Percentiles rank a stretch among this genome's conserved stretches.
These are phyloP conservation scores for Lydus trimaculatus DNA, from an alignment of 2,888 invertebrate genomes.

Conservation along the genomic window DNA sequence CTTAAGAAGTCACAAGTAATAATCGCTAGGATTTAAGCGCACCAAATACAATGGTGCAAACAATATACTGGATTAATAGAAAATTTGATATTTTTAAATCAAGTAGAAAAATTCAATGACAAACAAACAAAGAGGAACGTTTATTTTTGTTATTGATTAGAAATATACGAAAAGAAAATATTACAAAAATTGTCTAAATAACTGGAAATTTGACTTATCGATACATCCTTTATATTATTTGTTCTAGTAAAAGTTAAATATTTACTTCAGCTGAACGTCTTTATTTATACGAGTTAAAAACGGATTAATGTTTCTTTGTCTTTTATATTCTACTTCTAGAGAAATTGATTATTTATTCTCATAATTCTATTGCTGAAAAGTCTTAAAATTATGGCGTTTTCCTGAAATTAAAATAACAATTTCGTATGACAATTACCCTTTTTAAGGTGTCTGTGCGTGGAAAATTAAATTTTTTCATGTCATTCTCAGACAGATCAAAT, in stretches of 20 bases:
- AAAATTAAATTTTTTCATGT: too few species aligned
- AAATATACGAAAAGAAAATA: not conserved
- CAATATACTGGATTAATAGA: not conserved
- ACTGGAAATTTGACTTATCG: not conserved
- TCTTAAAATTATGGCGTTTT: not conserved
- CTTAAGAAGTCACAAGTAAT: not conserved
- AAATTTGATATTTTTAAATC: too few species aligned
- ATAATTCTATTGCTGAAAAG: not conserved
- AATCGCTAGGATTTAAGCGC: not conserved
- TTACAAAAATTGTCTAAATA: not conserved
- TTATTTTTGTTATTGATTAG: not conserved
- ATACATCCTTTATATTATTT: not conserved
- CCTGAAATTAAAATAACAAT: not conserved
- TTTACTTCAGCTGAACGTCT: not conserved
- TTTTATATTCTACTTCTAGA: not conserved
- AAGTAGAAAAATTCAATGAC: not conserved
- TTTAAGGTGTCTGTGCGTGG: too few species aligned
- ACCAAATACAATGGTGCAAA: not conserved
- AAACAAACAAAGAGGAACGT: not conserved
- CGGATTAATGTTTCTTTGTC: not conserved
- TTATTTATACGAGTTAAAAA: not conserved
- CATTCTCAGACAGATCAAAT: too few species aligned
- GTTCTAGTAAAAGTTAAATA: conserved; percentile 1
- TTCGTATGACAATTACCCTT: not conserved
- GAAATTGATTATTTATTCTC: not conserved